phyloP scores from a whole-genome alignment of 30 jellyfish, hydroid and myxozoan genomes.

The Catostylus mosaicus region DNA sequence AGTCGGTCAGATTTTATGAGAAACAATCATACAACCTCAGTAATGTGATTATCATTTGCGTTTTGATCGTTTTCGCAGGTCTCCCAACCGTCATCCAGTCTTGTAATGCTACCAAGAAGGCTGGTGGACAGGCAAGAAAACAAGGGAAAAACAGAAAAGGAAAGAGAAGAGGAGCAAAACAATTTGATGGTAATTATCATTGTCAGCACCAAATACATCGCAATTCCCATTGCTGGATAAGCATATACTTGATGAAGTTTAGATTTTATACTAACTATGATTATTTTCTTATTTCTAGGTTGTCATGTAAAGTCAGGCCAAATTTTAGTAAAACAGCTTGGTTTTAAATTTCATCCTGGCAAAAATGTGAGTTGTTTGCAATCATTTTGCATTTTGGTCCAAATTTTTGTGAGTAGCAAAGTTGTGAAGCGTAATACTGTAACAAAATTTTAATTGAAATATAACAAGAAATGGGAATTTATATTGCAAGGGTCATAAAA shows the following conservation, averaged over 20 bases:
- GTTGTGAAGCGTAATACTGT: too few relatives aligned
- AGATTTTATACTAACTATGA: background rate
- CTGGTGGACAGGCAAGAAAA: constrained; percentile 86
- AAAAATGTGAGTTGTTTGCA: constrained; percentile 72
- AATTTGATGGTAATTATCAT: constrained; percentile 43
- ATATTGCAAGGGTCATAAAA: too few relatives aligned
- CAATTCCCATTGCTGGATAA: background rate
- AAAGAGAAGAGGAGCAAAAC: constrained; percentile 71
- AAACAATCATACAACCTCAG: too few relatives aligned
- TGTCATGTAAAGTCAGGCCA: constrained; percentile 87
- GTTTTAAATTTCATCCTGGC: constrained; percentile 95
- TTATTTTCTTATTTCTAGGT: constrained; percentile 33
- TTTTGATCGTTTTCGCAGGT: constrained; percentile 19
- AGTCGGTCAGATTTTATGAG: too few relatives aligned
- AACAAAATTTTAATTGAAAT: too few relatives aligned
- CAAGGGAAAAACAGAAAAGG: constrained; percentile 83
- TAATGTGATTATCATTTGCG: too few relatives aligned
- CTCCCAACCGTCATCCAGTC: constrained; percentile 56
- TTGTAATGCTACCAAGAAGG: constrained; percentile 85
- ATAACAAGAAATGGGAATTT: too few relatives aligned
- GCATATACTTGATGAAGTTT: background rate
- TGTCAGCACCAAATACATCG: background rate
- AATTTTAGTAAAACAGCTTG: constrained; percentile 80
- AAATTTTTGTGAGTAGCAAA: too few relatives aligned
- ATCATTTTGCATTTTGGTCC: background rate